A percentile compares a stretch with the other conserved stretches of the same genome.
phyloP scores from a whole-genome alignment of 2,888 invertebrate species.

The Drosophila bunnanda region DNA sequence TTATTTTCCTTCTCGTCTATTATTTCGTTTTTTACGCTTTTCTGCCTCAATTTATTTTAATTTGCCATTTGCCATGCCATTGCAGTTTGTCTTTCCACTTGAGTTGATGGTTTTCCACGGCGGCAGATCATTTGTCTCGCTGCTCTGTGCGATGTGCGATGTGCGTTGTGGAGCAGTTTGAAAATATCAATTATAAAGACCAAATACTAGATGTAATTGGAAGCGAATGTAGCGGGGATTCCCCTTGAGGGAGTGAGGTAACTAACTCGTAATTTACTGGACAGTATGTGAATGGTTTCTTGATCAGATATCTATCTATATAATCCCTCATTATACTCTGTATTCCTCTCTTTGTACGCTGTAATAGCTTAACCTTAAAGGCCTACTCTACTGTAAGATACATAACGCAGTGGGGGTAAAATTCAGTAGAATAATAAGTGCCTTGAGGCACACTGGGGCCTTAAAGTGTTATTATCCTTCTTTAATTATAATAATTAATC shows the following conservation, averaged over 20 bases:
- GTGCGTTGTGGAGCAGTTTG: constrained; percentile 9
- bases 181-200: constrained; percentile 21
- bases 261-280: not conserved
- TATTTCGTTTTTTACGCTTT: constrained; percentile 40
- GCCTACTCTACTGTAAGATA: not conserved
- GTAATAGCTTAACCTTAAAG: not conserved
- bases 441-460: too few species aligned
- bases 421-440: not conserved
- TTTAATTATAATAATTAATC: not conserved
- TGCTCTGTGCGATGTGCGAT: not conserved
- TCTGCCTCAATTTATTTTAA: constrained; percentile 45
- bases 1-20: constrained; percentile 25
- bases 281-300: not conserved
- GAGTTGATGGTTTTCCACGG: constrained; percentile 18
- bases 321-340: not conserved
- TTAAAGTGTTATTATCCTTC: not conserved
- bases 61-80: constrained; percentile 34
- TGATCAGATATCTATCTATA: not conserved
- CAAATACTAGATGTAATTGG: not conserved
- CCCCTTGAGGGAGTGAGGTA: not conserved
- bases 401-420: not conserved
- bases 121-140: constrained; percentile 12
- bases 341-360: not conserved
- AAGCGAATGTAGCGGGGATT: not conserved
- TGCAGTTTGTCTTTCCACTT: constrained; percentile 45